Percentiles rank a stretch among this genome's conserved stretches.
phyloP scores from a whole-genome alignment of 2,888 invertebrate genomes.

The Drosophila tanythrix region DNA sequence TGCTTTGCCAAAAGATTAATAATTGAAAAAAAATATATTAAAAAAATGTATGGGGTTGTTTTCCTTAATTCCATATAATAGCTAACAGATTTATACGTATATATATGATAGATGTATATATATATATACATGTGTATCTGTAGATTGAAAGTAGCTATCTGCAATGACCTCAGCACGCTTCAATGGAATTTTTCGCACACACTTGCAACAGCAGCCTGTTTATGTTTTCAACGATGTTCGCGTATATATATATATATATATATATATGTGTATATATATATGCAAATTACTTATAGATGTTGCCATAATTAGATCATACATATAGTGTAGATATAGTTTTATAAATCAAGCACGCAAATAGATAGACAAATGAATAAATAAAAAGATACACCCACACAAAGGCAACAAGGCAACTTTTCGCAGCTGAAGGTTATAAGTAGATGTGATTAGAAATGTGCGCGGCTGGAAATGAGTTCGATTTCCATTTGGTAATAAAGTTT shows the following conservation, averaged over 20 bases:
- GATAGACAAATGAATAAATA: conserved; percentile 51
- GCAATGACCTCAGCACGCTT: conserved; percentile 67
- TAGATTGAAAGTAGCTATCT: conserved; percentile 28
- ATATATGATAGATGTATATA: neutral
- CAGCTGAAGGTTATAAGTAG: conserved; percentile 61
- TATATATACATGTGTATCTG: conserved; percentile 9
- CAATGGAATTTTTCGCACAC: conserved; percentile 65
- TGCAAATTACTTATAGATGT: conserved; percentile 18
- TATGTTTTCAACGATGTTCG: conserved; percentile 49
- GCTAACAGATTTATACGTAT: neutral
- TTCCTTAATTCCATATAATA: conserved; percentile 21
- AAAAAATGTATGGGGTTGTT: conserved; percentile 1
- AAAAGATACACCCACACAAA: conserved; percentile 63
- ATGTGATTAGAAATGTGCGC: conserved; percentile 36
- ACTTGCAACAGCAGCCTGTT: conserved; percentile 49
- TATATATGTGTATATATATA: conserved; percentile 9
- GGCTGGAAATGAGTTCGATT: conserved; percentile 42
- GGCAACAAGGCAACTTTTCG: conserved; percentile 19
- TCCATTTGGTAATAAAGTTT: conserved; percentile 27
- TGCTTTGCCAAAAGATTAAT: conserved; percentile 11
- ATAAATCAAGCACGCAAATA: conserved; percentile 25
- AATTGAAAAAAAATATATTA: conserved; percentile 1
- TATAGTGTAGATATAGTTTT: conserved; percentile 8
- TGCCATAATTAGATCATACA: conserved; percentile 53
- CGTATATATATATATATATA: conserved; percentile 16